phyloP scores from a whole-genome alignment of 2,797 vertebrate genomes.

The Pachyuromys duprasi region DNA sequence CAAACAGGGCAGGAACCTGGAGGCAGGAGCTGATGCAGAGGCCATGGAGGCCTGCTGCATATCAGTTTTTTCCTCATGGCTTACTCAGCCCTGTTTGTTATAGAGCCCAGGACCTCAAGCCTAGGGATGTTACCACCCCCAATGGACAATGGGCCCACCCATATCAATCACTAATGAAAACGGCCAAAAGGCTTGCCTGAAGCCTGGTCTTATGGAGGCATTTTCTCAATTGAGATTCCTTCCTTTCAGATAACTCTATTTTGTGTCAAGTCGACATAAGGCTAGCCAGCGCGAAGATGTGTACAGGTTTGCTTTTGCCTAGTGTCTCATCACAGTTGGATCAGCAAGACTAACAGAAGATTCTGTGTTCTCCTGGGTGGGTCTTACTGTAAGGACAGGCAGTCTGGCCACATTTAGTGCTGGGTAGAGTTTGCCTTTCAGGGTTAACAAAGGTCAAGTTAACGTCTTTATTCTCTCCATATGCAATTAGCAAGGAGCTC shows the following conservation, averaged over 20 bases:
- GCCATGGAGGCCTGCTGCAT: not conserved
- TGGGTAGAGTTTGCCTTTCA: not conserved
- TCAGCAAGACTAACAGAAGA: not conserved
- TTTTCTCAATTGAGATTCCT: not conserved
- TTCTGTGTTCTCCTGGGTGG: not conserved
- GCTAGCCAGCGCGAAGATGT: not conserved
- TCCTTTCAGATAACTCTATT: not conserved
- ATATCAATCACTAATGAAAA: not conserved
- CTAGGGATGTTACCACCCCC: not conserved
- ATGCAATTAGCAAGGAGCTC: not conserved
- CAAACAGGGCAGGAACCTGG: not conserved
- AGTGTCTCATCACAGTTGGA: rapidly evolving
- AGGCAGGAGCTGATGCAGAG: not conserved
- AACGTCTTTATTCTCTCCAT: no score
- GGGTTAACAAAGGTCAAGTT: not conserved
- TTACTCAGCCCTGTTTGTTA: not conserved
- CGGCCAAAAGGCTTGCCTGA: not conserved
- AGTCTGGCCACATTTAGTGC: not conserved
- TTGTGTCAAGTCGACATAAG: not conserved
- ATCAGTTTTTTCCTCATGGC: not conserved
- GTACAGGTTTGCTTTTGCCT: not conserved
- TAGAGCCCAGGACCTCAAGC: not conserved
- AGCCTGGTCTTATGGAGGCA: not conserved
- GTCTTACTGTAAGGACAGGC: rapidly evolving
- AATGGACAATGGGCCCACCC: not conserved